Conservation (phyloP, 2,888 invertebrate genomes). For the Rhopalosiphum nymphaeae region DNA sequence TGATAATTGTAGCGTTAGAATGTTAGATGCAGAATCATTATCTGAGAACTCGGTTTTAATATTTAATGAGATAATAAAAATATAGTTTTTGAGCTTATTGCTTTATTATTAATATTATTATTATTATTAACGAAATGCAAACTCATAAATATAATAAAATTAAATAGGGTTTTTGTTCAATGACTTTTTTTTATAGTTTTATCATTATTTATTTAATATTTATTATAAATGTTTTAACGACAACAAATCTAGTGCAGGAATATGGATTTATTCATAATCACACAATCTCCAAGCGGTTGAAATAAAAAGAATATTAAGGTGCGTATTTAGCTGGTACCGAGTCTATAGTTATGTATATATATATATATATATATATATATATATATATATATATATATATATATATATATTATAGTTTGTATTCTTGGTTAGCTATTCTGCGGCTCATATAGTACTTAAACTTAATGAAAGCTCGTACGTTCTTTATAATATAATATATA, state of each 20-base stretch:
- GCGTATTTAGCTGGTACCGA: neutral
- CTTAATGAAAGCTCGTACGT: constrained; percentile 24
- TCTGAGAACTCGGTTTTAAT: neutral
- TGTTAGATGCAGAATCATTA: neutral
- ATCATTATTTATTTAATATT: neutral
- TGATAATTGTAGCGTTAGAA: neutral
- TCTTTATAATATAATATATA: neutral
- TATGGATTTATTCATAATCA: neutral
- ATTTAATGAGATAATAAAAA: neutral
- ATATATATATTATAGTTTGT: too few relatives aligned
- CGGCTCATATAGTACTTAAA: neutral
- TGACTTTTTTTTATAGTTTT: neutral
- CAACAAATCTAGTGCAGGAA: neutral
- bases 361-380: neutral
- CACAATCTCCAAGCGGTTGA: neutral
- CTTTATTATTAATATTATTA: neutral
- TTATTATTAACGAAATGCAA: neutral
- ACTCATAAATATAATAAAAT: neutral
- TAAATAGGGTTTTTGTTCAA: neutral
- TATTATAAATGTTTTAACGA: neutral
- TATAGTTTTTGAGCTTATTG: neutral
- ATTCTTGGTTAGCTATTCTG: constrained; percentile 16
- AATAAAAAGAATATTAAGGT: neutral
- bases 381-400: too few relatives aligned
- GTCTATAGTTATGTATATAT: neutral